Percentiles rank a stretch among this genome's conserved stretches.
phyloP scores from a whole-genome alignment of 23 tunicate genomes.

The Styela clava region DNA sequence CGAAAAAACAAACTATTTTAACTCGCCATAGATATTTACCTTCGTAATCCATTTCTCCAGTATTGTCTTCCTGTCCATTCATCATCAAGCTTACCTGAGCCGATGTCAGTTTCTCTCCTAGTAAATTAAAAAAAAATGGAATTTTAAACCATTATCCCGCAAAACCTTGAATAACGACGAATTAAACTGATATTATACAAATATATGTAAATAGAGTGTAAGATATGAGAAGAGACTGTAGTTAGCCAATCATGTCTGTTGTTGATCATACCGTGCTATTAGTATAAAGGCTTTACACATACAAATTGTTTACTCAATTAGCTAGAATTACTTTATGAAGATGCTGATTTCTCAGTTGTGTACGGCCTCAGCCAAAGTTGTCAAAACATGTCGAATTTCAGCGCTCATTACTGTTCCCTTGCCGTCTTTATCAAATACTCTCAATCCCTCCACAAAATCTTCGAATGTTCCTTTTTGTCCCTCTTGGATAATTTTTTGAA shows the following conservation, averaged over 20 bases:
- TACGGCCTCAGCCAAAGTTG: constrained; percentile 80
- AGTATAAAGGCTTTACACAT: too few relatives aligned
- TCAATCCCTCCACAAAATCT: constrained; percentile 78
- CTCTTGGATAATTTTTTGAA: constrained; percentile 31
- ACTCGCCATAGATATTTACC: not conserved
- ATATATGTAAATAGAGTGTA: too few relatives aligned
- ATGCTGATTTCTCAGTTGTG: too few relatives aligned
- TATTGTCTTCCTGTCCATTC: constrained; percentile 63
- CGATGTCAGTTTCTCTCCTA: constrained; percentile 54
- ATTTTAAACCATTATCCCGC: too few relatives aligned
- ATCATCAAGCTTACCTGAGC: constrained; percentile 43
- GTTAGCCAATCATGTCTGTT: too few relatives aligned
- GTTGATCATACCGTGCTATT: too few relatives aligned
- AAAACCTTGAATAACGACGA: too few relatives aligned
- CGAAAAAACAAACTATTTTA: not conserved
- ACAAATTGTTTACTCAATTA: too few relatives aligned
- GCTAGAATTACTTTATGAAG: too few relatives aligned
- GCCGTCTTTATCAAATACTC: constrained; percentile 95
- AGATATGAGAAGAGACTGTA: too few relatives aligned
- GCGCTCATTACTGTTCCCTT: constrained; percentile 94
- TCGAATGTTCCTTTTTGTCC: constrained; percentile 81
- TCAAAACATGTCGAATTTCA: constrained; percentile 82
- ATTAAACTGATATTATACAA: too few relatives aligned
- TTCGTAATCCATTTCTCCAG: constrained; percentile 48
- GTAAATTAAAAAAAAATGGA: not conserved